Percentiles rank a stretch among this genome's conserved stretches.
Conservation (phyloP, 2,113 vertebrate genomes). For the Oreochromis tanganicae region DNA sequence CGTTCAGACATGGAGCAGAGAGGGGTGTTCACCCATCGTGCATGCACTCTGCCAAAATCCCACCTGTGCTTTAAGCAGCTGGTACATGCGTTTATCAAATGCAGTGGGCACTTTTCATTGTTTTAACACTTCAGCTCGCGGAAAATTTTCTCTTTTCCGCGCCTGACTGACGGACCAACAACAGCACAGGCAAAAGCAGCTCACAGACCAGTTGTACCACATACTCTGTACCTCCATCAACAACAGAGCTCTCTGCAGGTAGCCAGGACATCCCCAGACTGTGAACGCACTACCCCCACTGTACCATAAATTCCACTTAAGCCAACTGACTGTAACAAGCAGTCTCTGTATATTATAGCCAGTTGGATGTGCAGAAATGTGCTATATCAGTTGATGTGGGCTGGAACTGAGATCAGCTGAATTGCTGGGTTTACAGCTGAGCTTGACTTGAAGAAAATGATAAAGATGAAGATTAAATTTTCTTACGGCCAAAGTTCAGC, state of each 20-base stretch:
- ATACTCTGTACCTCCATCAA: not conserved
- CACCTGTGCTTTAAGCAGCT: not conserved
- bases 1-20: not conserved
- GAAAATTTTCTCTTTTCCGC: accelerated
- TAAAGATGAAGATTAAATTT: not conserved
- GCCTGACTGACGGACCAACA: not conserved
- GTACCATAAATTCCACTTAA: not conserved
- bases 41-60: not conserved
- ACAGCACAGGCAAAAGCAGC: not conserved
- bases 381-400: not conserved
- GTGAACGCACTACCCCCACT: not conserved
- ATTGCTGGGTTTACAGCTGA: not conserved
- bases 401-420: not conserved
- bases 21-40: not conserved
- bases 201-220: not conserved
- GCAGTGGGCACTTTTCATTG: not conserved
- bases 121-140: not conserved
- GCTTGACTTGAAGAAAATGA: not conserved
- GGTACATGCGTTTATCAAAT: not conserved
- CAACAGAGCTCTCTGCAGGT: not conserved
- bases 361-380: not conserved
- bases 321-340: not conserved
- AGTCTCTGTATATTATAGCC: not conserved
- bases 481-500: not conserved
- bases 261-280: not conserved